Conservation (phyloP, 2,113 vertebrate species). For the Penelope pileata region DNA sequence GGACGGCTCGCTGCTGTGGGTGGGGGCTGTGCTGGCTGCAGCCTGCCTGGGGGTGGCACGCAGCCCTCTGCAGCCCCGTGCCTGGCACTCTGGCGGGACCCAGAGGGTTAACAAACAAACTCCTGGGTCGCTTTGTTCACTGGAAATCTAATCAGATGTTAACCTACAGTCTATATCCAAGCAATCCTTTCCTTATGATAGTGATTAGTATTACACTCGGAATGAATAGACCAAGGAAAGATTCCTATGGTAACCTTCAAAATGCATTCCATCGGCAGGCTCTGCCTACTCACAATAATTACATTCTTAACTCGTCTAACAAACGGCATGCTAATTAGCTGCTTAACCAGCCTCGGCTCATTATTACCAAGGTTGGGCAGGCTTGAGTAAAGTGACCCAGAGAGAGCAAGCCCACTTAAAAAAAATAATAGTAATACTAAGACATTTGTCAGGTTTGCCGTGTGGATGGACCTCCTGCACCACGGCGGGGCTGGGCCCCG, state of each 20-base stretch:
- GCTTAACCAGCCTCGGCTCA: conserved; percentile 78
- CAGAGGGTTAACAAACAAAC: conserved; percentile 81
- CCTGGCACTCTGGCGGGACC: conserved; percentile 53
- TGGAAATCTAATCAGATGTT: conserved; percentile 77
- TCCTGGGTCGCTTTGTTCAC: conserved; percentile 74
- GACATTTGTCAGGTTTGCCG: conserved; percentile 40
- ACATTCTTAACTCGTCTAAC: conserved; percentile 90
- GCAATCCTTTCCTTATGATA: conserved; percentile 97
- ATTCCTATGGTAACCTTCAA: conserved; percentile 87
- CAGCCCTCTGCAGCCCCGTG: neutral
- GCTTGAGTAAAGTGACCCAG: conserved; percentile 64
- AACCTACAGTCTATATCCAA: conserved; percentile 83
- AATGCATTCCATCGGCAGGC: conserved; percentile 81
- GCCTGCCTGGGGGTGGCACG: neutral
- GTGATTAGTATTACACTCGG: conserved; percentile 87
- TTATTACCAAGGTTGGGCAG: conserved; percentile 65
- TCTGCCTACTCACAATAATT: conserved; percentile 83
- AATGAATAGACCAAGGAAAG: conserved; percentile 82
- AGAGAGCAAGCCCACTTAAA: conserved; percentile 36
- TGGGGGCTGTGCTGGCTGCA: neutral
- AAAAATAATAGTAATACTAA: conserved; percentile 53
- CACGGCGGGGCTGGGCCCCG: neutral
- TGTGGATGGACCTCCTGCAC: conserved; percentile 19
- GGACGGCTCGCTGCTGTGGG: neutral
- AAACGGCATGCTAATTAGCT: conserved; percentile 86